Base-by-base conservation (phyloP, 2,888 invertebrate genomes). In the Chalcis sispes region DNA sequence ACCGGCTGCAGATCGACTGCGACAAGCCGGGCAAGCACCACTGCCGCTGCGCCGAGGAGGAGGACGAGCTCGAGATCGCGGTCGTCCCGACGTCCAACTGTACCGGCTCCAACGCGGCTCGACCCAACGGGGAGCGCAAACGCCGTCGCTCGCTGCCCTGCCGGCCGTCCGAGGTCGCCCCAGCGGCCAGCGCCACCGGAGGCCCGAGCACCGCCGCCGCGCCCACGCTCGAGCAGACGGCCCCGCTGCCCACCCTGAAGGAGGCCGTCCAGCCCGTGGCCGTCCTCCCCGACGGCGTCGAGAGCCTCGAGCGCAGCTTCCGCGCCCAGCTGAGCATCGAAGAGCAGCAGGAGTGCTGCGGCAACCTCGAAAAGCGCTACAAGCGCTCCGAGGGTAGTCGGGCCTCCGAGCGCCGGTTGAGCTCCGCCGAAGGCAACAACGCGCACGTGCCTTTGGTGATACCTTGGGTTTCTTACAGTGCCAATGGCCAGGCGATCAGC, bases 21-120 rank as follows among this genome's bases (percentile, higher is more conserved):
- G 93, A 93, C 80, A 92, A 93, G 80, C 94, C 92, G 75, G 95
- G 94, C 0, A 95, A 94, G 85, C 95, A 95, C 86, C 93, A 93
- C 80, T 95, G 95, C 88, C 92, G 91, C 71, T 94, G 94, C 83
- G 78, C 73, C 71, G 78, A 73, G 18, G 92, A 93, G 81, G 93
- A 94, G 42, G 94, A 94, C 81, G 75, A 65, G 15, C 59, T 29
- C 81, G 75, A 59, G 18, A 64, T 27, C 15, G 56, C 7, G 18
- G 58, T 48, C 59, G 67, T 84, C 3, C 85, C 85, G 2, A 79
- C 85, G 72, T 80, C 84, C 1, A 8, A 92, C 92, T 13, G 36
- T 32, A 20, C 10, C 83, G 85, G 52, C 87, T 85, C 8, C 85
- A 86, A 4, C n/a, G n/a, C n/a, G n/a, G n/a, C n/a, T n/a, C 79